Conservation (phyloP, 1,140 invertebrate genomes). For the Heliconius himera region DNA sequence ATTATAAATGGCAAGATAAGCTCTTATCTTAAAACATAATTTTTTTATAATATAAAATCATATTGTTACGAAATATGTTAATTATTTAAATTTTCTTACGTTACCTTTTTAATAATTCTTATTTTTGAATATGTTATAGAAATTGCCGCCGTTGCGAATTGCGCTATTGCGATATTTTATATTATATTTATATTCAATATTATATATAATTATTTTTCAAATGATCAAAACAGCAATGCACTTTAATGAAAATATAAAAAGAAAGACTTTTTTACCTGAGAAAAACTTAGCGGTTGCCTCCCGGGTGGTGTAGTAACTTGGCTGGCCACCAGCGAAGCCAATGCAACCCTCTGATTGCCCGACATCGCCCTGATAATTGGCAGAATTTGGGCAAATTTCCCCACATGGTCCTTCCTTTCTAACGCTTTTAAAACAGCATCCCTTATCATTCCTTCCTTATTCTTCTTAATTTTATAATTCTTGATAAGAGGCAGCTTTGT, state of each 20-base stretch:
- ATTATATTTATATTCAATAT: no score
- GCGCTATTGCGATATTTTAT: no score
- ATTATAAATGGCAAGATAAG: no score
- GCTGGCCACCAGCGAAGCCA: constrained; percentile 84
- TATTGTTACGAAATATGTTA: no score
- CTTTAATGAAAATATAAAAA: background rate
- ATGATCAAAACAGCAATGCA: background rate
- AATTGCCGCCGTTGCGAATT: no score
- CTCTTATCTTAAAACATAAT: no score
- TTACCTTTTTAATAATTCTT: no score
- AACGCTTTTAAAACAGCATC: constrained; percentile 76
- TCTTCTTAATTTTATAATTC: constrained; percentile 73
- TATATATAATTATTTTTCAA: background rate
- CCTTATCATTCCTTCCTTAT: constrained; percentile 79
- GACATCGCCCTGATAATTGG: constrained; percentile 85
- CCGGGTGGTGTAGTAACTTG: constrained; percentile 82
- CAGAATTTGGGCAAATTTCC: constrained; percentile 83
- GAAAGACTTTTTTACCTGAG: constrained; percentile 71
- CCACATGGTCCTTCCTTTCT: constrained; percentile 77
- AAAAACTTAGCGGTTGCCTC: constrained; percentile 74
- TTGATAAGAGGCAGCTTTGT: constrained; percentile 53
- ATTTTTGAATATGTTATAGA: no score
- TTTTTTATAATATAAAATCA: no score
- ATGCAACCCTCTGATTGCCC: constrained; percentile 82
- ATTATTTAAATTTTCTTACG: no score